phyloP scores from a whole-genome alignment of 2,888 invertebrate genomes.

The Pegoplata infirma region DNA sequence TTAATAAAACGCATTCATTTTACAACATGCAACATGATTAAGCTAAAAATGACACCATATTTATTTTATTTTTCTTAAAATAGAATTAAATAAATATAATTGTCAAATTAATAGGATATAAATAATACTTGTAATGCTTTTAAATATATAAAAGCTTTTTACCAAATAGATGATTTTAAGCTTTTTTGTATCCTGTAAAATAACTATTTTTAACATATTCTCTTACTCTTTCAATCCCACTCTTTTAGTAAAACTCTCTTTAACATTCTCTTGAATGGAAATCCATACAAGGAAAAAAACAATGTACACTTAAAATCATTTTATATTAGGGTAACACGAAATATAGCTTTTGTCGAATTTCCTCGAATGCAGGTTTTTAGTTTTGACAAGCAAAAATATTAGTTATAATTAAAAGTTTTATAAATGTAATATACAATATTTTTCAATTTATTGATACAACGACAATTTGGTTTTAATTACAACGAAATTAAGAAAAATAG shows the following conservation, averaged over 20 bases:
- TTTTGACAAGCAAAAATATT: no score
- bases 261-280: neutral
- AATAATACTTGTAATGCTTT: neutral
- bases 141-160: neutral
- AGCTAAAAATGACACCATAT: neutral
- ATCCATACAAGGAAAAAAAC: neutral
- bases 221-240: no score
- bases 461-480: no score
- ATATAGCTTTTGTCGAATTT: no score
- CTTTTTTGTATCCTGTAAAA: conserved; percentile 14
- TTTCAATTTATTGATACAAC: no score
- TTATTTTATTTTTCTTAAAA: neutral
- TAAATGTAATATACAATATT: no score
- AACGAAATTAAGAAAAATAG: no score
- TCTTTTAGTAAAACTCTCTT: neutral
- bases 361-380: no score
- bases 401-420: no score
- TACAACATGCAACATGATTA: neutral
- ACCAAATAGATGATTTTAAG: conserved; percentile 10
- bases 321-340: no score
- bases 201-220: neutral
- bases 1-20: no score
- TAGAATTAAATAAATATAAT: neutral
- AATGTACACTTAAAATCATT: no score
- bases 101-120: neutral